These are phyloP conservation scores for Podabrus alpinus DNA, from an alignment of 2,888 invertebrate genomes.

Conservation along the genomic window DNA sequence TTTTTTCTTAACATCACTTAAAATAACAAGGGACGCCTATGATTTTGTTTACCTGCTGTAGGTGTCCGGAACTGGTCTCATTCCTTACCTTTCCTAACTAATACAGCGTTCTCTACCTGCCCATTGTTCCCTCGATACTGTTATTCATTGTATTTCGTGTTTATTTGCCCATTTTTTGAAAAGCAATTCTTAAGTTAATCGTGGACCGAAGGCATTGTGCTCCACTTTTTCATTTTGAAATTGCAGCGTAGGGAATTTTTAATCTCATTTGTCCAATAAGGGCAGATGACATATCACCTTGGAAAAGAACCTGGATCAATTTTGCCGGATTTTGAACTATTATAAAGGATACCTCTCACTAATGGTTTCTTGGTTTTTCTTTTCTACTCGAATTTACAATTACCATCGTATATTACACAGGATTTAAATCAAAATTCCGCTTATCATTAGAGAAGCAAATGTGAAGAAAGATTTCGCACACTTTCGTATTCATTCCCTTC, in stretches of 20 bases:
- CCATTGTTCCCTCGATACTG: constrained; percentile 35
- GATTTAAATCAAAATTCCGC: neutral
- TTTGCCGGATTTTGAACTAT: neutral
- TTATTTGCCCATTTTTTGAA: constrained; percentile 1
- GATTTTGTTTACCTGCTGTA: constrained; percentile 26
- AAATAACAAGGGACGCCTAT: constrained; percentile 1
- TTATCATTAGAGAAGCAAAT: neutral
- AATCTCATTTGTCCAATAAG: neutral
- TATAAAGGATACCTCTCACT: neutral
- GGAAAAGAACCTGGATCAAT: neutral
- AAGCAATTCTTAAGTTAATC: neutral
- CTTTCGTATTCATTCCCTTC: no score
- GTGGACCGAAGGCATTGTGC: neutral
- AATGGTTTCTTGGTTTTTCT: neutral
- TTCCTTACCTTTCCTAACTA: constrained; percentile 48
- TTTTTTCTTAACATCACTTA: neutral
- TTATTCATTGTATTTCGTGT: constrained; percentile 31
- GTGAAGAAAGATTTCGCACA: neutral
- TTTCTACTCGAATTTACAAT: neutral
- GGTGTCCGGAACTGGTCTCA: constrained; percentile 47
- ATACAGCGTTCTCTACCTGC: constrained; percentile 40
- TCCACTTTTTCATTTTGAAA: neutral
- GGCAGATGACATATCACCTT: neutral
- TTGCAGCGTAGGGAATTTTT: neutral
- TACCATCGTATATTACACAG: neutral